Conservation (phyloP, 2,888 invertebrate species). For the Clepsis dumicolana region DNA sequence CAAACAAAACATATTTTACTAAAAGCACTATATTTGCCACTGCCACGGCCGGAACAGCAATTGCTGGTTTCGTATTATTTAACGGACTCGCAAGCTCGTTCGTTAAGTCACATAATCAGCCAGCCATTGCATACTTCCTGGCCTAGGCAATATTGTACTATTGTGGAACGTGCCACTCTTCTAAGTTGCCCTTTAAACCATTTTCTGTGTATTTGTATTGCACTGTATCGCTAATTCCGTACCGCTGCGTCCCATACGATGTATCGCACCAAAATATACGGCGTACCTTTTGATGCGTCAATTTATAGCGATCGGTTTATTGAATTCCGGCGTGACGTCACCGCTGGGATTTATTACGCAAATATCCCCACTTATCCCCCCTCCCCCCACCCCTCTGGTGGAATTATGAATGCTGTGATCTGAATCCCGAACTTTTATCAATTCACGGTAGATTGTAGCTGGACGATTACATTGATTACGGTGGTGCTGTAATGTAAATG, state of each 20-base stretch:
- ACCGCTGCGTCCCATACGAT: slow-evolving; percentile 23
- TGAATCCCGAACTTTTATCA: slow-evolving; percentile 12
- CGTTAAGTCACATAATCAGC: too few relatives aligned
- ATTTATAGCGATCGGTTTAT: slow-evolving; percentile 61
- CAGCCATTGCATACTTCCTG: too few relatives aligned
- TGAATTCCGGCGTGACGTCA: slow-evolving; percentile 49
- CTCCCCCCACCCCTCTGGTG: not conserved
- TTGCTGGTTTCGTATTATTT: too few relatives aligned
- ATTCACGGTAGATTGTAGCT: not conserved
- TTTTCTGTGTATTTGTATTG: not conserved
- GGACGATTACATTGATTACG: not conserved
- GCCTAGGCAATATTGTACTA: too few relatives aligned
- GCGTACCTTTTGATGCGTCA: slow-evolving; percentile 60
- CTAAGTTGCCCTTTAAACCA: too few relatives aligned
- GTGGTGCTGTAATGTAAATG: too few relatives aligned
- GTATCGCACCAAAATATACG: slow-evolving; percentile 49
- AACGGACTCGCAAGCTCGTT: too few relatives aligned
- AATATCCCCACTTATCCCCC: slow-evolving; percentile 44
- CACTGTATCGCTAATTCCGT: slow-evolving; percentile 3
- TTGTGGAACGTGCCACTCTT: too few relatives aligned
- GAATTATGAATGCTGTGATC: slow-evolving; percentile 18
- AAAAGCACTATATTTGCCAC: too few relatives aligned
- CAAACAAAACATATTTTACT: too few relatives aligned
- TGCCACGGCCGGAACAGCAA: too few relatives aligned
- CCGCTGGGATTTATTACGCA: slow-evolving; percentile 56